Conservation (phyloP, 2,113 vertebrate species). For the Eulacestoma nigropectus region DNA sequence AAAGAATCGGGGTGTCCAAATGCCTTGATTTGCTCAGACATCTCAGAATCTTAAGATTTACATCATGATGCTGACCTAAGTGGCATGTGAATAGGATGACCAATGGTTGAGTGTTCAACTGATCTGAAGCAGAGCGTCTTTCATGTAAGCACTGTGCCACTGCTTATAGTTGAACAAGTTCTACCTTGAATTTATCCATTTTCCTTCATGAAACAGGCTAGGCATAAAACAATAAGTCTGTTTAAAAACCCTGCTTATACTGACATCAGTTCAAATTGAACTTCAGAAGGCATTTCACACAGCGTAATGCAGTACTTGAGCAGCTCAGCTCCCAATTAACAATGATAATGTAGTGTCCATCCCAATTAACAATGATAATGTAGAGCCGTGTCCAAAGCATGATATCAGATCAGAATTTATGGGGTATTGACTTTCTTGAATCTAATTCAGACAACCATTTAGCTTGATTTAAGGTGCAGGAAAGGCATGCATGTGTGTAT, state of each 20-base stretch:
- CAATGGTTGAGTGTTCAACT: neutral
- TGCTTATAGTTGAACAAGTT: neutral
- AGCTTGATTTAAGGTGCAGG: neutral
- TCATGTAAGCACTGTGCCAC: neutral
- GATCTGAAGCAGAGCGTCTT: neutral
- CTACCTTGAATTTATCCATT: neutral
- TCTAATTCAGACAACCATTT: neutral
- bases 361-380: neutral
- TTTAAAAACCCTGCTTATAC: neutral
- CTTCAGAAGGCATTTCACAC: neutral
- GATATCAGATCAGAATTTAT: neutral
- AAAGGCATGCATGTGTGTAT: neutral
- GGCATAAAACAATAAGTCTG: neutral
- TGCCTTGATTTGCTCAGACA: conserved; percentile 21
- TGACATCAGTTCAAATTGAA: neutral
- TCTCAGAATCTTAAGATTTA: conserved; percentile 62
- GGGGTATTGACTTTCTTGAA: neutral
- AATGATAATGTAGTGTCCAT: neutral
- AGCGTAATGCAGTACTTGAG: neutral
- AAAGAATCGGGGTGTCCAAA: conserved; percentile 8
- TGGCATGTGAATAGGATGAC: conserved; percentile 2
- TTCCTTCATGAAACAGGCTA: neutral
- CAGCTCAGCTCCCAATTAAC: neutral
- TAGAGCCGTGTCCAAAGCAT: neutral
- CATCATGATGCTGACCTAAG: conserved; percentile 47